Evolutionary conservation across 2,888 invertebrate species (phyloP).

Genomic region (Diploptera punctata): DNA sequence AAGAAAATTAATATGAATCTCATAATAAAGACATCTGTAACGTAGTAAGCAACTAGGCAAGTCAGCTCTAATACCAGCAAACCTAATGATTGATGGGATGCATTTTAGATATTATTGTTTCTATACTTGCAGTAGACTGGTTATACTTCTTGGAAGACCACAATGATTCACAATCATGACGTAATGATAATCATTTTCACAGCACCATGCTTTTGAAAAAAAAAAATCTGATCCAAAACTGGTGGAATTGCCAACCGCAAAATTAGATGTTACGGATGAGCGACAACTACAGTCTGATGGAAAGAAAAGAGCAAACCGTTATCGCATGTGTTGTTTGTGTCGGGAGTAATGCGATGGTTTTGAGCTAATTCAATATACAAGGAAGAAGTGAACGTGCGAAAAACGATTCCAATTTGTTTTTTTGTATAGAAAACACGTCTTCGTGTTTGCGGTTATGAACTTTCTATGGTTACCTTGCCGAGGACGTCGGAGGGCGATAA

Average conservation of each 20-base stretch:
- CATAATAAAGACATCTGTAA: too few relatives aligned
- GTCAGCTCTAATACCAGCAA: too few relatives aligned
- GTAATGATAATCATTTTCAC: not conserved
- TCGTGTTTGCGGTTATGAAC: not conserved
- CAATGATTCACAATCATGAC: not conserved
- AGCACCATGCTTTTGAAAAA: not conserved
- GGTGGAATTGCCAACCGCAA: slow-evolving; percentile 3
- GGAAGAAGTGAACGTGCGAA: not conserved
- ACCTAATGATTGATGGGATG: too few relatives aligned
- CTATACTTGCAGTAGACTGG: too few relatives aligned
- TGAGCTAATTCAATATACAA: not conserved
- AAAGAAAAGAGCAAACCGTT: not conserved
- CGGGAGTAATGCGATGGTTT: too few relatives aligned
- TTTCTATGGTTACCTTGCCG: not conserved
- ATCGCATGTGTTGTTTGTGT: too few relatives aligned
- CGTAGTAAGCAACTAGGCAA: too few relatives aligned
- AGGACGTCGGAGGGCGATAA: not conserved
- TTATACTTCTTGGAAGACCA: too few relatives aligned
- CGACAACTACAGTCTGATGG: not conserved
- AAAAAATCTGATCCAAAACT: not conserved
- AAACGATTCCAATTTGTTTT: not conserved
- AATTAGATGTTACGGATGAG: slow-evolving; percentile 6
- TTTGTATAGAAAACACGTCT: not conserved
- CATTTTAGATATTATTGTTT: too few relatives aligned
- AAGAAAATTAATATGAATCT: too few relatives aligned